These are phyloP conservation scores for Conopomorpha cramerella DNA, from an alignment of 1,140 invertebrate species.

Conservation along the genomic window DNA sequence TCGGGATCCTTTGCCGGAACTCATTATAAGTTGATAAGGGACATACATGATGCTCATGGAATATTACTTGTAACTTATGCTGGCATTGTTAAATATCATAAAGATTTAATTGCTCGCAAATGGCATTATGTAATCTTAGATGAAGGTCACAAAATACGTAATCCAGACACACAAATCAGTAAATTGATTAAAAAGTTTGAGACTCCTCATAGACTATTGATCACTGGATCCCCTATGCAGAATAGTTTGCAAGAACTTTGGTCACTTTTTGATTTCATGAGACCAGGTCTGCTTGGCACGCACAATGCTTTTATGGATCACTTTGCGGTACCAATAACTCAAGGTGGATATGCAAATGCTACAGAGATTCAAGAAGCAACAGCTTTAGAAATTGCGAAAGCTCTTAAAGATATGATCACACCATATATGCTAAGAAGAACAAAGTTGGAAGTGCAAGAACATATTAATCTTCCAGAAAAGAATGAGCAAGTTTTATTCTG, in stretches of 20 bases:
- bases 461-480: conserved; percentile 86
- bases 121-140: conserved; percentile 97
- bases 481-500: conserved; percentile 97
- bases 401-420: conserved; percentile 86
- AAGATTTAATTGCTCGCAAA: conserved; percentile 68
- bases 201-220: conserved; percentile 81
- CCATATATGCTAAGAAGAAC: conserved; percentile 92
- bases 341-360: conserved; percentile 93
- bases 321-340: conserved; percentile 90
- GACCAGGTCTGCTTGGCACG: conserved; percentile 92
- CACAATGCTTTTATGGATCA: conserved; percentile 87
- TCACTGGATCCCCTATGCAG: conserved; percentile 94
- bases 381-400: conserved; percentile 86
- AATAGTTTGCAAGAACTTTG: conserved; percentile 96
- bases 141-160: conserved; percentile 97
- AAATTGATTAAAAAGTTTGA: conserved; percentile 77
- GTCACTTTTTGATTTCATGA: conserved; percentile 97
- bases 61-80: conserved; percentile 66
- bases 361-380: conserved; percentile 81
- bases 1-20: conserved; percentile 77
- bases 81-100: conserved; percentile 65
- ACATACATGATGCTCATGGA: conserved; percentile 57
- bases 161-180: conserved; percentile 85
- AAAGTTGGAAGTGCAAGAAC: conserved; percentile 87
- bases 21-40: conserved; percentile 53